Base-by-base conservation (phyloP, 2,888 invertebrate genomes). In the Folsomia candida region DNA sequence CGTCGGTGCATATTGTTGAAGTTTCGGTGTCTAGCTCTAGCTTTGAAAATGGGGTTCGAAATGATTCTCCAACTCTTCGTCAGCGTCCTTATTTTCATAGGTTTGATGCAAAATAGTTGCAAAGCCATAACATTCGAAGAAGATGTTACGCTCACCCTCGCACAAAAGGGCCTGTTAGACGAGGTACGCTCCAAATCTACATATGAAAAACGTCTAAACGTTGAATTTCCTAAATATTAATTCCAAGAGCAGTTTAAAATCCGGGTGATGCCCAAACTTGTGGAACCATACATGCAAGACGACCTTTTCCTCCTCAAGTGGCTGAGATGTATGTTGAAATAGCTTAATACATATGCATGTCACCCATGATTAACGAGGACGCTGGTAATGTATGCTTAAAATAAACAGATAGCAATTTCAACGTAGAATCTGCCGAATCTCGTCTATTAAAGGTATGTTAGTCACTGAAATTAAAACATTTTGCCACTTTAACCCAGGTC, bases 321-420 rank as follows among this genome's bases (percentile, higher is more conserved):
- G 54, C 22, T 54, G 11, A 54, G 54, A 54, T 54, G 54, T 54
- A 54, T 20, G 20, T n/a, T n/a, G n/a, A 4, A 54, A 54, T 54
- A 54, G 4, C n/a, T 14, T 20, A 14, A 54, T 20, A 20, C 54
- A 54, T 54, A 54, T 14, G n/a, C 18, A 54, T 14, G 6, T 54
- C 22, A 54, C 54, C n/a, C n/a, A 20, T n/a, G 22, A n/a, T 22
- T n/a, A n/a, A n/a, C n/a, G n/a, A n/a, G n/a, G n/a, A n/a, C n/a
- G n/a, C n/a, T n/a, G n/a, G n/a, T n/a, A n/a, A n/a, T n/a, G n/a
- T n/a, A n/a, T n/a, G n/a, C n/a, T n/a, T n/a, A n/a, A n/a, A n/a
- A n/a, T n/a, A n/a, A n/a, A 54, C n/a, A 54, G 54, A 54, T 54
- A 18, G n/a, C 54, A 54, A 54, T n/a, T 54, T 54, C 22, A 22